phyloP scores from a whole-genome alignment of 2,888 invertebrate genomes.

The Drosophila stalkeri region DNA sequence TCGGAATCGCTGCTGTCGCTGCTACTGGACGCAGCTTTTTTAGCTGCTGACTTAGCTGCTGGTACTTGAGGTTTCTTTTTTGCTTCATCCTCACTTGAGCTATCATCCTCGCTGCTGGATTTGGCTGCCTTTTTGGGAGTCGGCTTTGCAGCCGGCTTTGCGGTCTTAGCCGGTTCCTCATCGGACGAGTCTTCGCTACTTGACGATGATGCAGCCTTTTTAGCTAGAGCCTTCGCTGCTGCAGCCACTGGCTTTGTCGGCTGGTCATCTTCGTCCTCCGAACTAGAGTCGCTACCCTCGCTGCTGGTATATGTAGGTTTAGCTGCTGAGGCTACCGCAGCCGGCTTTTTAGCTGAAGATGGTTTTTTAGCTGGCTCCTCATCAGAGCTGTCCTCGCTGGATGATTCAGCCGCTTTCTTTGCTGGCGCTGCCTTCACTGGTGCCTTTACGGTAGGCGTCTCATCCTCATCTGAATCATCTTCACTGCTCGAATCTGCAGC shows the following conservation, averaged over 20 bases:
- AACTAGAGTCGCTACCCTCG: conserved; percentile 33
- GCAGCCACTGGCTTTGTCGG: conserved; percentile 5
- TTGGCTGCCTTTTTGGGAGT: conserved; percentile 60
- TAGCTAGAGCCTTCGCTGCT: conserved; percentile 1
- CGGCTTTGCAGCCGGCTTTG: conserved; percentile 17
- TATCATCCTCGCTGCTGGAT: conserved; percentile 84
- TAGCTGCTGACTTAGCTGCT: conserved; percentile 52
- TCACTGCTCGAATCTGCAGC: conserved; percentile 41
- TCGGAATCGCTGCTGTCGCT: no score
- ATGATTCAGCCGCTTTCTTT: conserved; percentile 38
- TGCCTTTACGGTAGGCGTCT: conserved; percentile 33
- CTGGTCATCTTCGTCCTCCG: conserved; percentile 6
- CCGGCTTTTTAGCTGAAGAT: conserved; percentile 9
- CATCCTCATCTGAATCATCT: conserved; percentile 50
- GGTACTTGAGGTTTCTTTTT: neutral
- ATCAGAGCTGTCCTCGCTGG: conserved; percentile 55
- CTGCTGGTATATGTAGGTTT: conserved; percentile 38
- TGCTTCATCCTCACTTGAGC: conserved; percentile 83
- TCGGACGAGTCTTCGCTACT: conserved; percentile 58
- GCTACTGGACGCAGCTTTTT: conserved; percentile 23
- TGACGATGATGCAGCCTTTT: conserved; percentile 42
- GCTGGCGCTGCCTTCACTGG: conserved; percentile 21
- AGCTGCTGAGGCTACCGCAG: neutral
- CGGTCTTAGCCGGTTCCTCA: conserved; percentile 32
- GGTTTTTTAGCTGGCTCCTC: conserved; percentile 43